Conservation (phyloP, 2,797 vertebrate species). For the Hylomyscus alleni region DNA sequence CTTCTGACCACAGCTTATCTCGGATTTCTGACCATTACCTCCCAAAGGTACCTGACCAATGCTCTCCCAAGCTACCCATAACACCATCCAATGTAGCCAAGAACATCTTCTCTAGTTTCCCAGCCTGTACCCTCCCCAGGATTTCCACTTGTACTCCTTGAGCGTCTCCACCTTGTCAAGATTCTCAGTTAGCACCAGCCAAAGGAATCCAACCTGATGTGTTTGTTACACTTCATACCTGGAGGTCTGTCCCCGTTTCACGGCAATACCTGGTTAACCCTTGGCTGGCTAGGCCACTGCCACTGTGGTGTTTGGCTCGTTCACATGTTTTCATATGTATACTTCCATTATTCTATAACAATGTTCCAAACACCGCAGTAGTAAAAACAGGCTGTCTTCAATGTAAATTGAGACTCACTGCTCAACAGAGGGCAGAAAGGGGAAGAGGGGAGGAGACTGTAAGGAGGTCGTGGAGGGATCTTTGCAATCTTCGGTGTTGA, state of each 20-base stretch:
- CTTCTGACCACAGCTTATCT: not conserved
- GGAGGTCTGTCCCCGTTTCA: not conserved
- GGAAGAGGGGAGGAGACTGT: not conserved
- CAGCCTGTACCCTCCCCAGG: not conserved
- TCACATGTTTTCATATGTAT: slow-evolving; percentile 56
- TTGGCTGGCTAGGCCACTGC: slow-evolving; percentile 50
- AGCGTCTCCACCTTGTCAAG: not conserved
- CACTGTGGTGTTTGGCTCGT: slow-evolving; percentile 40
- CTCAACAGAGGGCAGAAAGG: not conserved
- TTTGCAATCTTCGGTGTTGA: too few species aligned
- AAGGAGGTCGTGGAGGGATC: not conserved
- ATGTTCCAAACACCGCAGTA: slow-evolving; percentile 66
- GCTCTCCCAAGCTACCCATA: not conserved
- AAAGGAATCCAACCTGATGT: not conserved
- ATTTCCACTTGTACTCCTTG: not conserved
- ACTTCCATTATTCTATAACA: slow-evolving; percentile 74
- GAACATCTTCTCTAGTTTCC: not conserved
- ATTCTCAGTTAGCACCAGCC: not conserved
- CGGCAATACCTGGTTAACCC: not conserved
- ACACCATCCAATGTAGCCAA: not conserved
- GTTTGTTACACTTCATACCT: not conserved
- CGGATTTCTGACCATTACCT: not conserved
- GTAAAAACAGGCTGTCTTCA: slow-evolving; percentile 68
- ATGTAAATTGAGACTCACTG: slow-evolving; percentile 32
- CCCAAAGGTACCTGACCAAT: not conserved